Base-by-base conservation (phyloP, 2,113 vertebrate species). In the Bubo scandiacus region DNA sequence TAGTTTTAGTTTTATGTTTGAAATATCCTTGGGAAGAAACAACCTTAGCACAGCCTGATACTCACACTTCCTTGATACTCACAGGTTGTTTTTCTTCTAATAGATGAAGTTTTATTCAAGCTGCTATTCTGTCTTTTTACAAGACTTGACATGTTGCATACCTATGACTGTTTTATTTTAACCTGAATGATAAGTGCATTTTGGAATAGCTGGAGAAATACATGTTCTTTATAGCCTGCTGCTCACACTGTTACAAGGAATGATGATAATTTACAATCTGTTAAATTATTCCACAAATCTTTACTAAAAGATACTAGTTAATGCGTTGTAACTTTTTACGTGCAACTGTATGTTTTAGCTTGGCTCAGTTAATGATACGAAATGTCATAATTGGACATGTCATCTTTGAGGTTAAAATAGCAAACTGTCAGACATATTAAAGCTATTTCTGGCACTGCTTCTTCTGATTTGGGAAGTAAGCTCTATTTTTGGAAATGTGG, bases 401-500 rank as follows among this genome's bases (percentile, higher is more conserved):
- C 67, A 54, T 83, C 72, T 71, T 86, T 55, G 71, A 86, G 67
- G 62, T 92, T 58, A 79, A 95, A 94, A 96, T 86, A 96, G 80
- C 42, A 86, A 78, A 57, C 61, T 65, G 43, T 90, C 62, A 84
- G 68, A 75, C 83, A 62, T 15, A 13, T 32, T 86, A 15, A 54
- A 65, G 83, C 81, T 91, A 89, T 96, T 97, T 87, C 82, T 92
- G 87, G 84, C 6, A 2, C 73, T 75, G 86, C 88, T 94, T 8
- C 92, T 96, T 93, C 92, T 94, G 95, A 74, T 95, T 95, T 95
- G 96, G 91, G 97, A 96, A 95, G 89, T 22, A 42, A 68, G 66
- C 57, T 89, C 92, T 95, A 78, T 84, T 97, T 95, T 49, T 91
- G 81, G 86, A 88, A 30, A 5, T 30, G 62, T 36, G 80, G 89